Evolutionary conservation across 1,140 invertebrate species (phyloP).

Genomic region (Trichogramma pretiosum): DNA sequence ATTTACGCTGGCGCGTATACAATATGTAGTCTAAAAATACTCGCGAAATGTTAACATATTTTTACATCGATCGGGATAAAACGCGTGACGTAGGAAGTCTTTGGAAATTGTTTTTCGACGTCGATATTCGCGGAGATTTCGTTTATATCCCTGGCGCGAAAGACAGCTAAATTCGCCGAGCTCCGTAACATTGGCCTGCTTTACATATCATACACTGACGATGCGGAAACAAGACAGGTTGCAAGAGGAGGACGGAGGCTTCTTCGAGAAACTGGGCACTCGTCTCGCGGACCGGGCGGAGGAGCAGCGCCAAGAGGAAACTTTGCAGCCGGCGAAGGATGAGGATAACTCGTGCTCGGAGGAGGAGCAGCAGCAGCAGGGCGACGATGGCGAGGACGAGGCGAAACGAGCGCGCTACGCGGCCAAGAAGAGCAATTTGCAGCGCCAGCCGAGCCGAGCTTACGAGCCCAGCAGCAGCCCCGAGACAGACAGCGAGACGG

Average conservation of each 20-base stretch:
- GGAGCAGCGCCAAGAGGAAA: slow-evolving; percentile 30
- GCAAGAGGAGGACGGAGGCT: slow-evolving; percentile 67
- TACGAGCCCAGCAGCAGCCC: background rate
- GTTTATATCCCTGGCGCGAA: too few relatives aligned
- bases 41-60: too few relatives aligned
- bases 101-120: too few relatives aligned
- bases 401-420: slow-evolving; percentile 10
- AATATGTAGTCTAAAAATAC: too few relatives aligned
- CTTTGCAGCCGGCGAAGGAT: slow-evolving; percentile 28
- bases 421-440: slow-evolving; percentile 10
- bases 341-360: slow-evolving; percentile 23
- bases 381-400: slow-evolving; percentile 18
- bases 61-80: too few relatives aligned
- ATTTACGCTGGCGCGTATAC: too few relatives aligned
- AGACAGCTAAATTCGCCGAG: too few relatives aligned
- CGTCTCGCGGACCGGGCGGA: slow-evolving; percentile 55
- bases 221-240: too few relatives aligned
- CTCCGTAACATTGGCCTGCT: too few relatives aligned
- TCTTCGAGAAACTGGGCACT: slow-evolving; percentile 71
- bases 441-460: background rate
- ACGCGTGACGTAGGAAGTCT: too few relatives aligned
- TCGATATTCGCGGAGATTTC: too few relatives aligned
- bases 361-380: slow-evolving; percentile 18
- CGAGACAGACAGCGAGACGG: slow-evolving; percentile 47
- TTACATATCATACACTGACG: background rate